Conservation (phyloP, 2,888 invertebrate species). For the Lasioglossum vierecki region DNA sequence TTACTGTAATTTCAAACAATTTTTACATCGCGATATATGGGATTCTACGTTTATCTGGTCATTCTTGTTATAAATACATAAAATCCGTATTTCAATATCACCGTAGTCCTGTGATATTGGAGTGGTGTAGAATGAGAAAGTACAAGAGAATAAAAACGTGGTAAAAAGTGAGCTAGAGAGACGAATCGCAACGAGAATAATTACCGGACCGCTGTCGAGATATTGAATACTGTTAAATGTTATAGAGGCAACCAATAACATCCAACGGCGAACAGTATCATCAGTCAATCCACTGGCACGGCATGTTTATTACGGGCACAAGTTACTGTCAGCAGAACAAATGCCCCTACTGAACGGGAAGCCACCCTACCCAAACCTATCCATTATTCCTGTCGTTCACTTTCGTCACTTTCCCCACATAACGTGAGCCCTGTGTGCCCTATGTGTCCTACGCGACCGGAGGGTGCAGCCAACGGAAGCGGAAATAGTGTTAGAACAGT, state of each 20-base stretch:
- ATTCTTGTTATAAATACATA: too few relatives aligned
- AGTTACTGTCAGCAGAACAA: constrained; percentile 69
- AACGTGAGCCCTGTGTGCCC: constrained; percentile 16
- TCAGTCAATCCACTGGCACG: constrained; percentile 70
- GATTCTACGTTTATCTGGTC: too few relatives aligned
- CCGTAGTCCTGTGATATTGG: too few relatives aligned
- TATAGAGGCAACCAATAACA: constrained; percentile 70
- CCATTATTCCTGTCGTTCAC: constrained; percentile 73
- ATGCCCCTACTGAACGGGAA: constrained; percentile 64
- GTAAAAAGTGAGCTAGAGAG: background rate
- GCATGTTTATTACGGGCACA: constrained; percentile 74
- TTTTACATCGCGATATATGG: too few relatives aligned
- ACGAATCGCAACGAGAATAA: constrained; percentile 46
- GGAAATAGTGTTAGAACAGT: constrained; percentile 18
- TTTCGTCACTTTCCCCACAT: constrained; percentile 63
- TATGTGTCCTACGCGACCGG: constrained; percentile 33
- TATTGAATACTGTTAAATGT: constrained; percentile 52
- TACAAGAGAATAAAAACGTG: background rate
- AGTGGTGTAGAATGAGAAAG: background rate
- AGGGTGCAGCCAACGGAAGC: constrained; percentile 24
- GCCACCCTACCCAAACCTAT: constrained; percentile 66
- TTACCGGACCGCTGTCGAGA: constrained; percentile 53
- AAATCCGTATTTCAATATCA: too few relatives aligned
- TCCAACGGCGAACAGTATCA: constrained; percentile 67
- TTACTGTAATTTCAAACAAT: too few relatives aligned